Conservation (phyloP, 2,797 vertebrate genomes). For the Gobionotothen gibberifrons region DNA sequence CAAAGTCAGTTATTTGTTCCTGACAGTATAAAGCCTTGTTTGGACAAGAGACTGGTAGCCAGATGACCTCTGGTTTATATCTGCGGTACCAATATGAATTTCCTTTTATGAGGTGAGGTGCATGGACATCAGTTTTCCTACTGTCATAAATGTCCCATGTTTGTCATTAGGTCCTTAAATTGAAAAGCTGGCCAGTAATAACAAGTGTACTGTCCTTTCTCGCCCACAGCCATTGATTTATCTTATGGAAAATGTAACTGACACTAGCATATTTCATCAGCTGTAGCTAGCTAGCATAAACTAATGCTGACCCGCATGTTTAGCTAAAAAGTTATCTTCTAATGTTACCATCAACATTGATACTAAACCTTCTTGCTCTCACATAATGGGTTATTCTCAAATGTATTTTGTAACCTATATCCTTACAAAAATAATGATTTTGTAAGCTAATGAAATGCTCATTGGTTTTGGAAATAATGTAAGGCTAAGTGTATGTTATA, state of each 20-base stretch:
- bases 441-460: too few species aligned
- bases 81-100: constrained; percentile 32
- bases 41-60: constrained; percentile 27
- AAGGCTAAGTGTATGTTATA: too few species aligned
- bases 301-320: background rate
- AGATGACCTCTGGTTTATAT: constrained; percentile 29
- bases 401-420: too few species aligned
- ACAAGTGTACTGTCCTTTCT: background rate
- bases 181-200: background rate
- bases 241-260: background rate
- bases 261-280: background rate
- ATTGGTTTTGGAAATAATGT: background rate
- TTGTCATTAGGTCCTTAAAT: constrained; percentile 13
- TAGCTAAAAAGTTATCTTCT: too few species aligned
- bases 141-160: constrained; percentile 6
- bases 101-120: constrained; percentile 24
- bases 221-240: background rate
- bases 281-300: background rate
- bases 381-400: too few species aligned
- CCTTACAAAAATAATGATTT: too few species aligned
- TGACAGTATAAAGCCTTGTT: constrained; percentile 25
- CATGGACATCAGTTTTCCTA: constrained; percentile 25
- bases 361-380: too few species aligned
- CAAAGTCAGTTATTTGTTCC: constrained; percentile 19
- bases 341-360: too few species aligned